phyloP scores from a whole-genome alignment of 2,797 vertebrate genomes.

The Echiichthys vipera region DNA sequence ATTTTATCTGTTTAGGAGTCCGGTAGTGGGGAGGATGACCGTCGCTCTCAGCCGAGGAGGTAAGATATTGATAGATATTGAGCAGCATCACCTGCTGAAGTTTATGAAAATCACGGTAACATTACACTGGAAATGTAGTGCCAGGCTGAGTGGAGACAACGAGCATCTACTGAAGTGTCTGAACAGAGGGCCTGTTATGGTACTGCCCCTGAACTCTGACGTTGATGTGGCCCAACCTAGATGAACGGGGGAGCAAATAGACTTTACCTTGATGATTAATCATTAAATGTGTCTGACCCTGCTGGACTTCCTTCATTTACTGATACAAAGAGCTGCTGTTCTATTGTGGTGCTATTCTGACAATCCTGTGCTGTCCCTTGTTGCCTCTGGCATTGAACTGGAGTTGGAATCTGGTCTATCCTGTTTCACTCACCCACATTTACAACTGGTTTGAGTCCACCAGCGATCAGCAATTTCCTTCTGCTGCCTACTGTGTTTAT shows the following conservation, averaged over 20 bases:
- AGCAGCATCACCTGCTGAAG: background rate
- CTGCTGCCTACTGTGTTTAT: conserved; percentile 40
- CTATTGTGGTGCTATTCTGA: conserved; percentile 35
- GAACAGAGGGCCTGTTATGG: conserved; percentile 8
- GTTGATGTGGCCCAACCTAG: background rate
- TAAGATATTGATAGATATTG: conserved; percentile 70
- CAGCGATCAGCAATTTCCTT: conserved; percentile 35
- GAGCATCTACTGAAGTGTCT: background rate
- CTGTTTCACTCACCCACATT: conserved; percentile 53
- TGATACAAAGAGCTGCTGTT: conserved; percentile 45
- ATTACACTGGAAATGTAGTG: background rate
- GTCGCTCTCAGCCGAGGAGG: conserved; percentile 96
- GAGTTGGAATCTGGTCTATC: conserved; percentile 72
- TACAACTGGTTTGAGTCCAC: conserved; percentile 26
- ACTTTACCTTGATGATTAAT: conserved; percentile 14
- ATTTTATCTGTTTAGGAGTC: conserved; percentile 88
- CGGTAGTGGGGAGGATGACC: conserved; percentile 97
- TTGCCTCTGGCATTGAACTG: conserved; percentile 27
- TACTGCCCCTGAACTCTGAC: conserved; percentile 14
- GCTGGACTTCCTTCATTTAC: conserved; percentile 29
- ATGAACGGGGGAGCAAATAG: background rate
- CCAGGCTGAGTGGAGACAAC: background rate
- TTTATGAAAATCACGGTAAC: background rate
- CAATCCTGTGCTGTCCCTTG: conserved; percentile 28
- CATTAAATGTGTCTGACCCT: conserved; percentile 20